phyloP scores from a whole-genome alignment of 2,888 invertebrate genomes.

The Nymphalis urticae region DNA sequence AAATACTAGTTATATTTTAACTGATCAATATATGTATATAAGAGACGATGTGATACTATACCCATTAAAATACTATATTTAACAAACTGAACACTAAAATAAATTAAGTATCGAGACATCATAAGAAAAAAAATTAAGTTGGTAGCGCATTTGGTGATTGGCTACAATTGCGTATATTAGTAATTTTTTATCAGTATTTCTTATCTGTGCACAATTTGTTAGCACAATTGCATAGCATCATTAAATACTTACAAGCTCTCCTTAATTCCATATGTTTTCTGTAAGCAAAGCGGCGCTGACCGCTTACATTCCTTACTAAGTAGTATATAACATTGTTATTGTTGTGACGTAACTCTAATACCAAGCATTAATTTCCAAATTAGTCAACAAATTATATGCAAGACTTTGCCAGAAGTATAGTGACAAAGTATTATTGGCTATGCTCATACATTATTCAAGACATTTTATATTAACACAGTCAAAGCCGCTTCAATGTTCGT shows the following conservation, averaged over 20 bases:
- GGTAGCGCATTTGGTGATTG: neutral
- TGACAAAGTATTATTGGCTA: neutral
- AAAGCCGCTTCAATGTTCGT: slow-evolving; percentile 26
- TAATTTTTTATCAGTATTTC: neutral
- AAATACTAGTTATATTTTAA: too few relatives aligned
- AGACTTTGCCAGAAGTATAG: neutral
- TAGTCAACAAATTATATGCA: slow-evolving; percentile 17
- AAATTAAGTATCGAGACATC: neutral
- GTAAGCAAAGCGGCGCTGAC: slow-evolving; percentile 28
- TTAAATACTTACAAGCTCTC: slow-evolving; percentile 27
- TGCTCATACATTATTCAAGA: slow-evolving; percentile 10
- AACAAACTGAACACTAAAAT: too few relatives aligned
- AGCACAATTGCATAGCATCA: slow-evolving; percentile 37
- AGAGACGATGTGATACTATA: too few relatives aligned
- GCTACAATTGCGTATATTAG: neutral
- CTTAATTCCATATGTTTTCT: slow-evolving; percentile 30
- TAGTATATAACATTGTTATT: slow-evolving; percentile 15
- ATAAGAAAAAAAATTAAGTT: neutral
- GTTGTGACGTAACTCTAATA: slow-evolving; percentile 13
- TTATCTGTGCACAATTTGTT: slow-evolving; percentile 35
- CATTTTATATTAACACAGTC: neutral
- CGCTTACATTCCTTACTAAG: slow-evolving; percentile 12
- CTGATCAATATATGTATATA: too few relatives aligned
- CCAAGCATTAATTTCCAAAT: slow-evolving; percentile 36
- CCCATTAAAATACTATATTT: too few relatives aligned